These are phyloP conservation scores for Ephialtes manifestator DNA, from an alignment of 2,888 invertebrate genomes.

Conservation along the genomic window DNA sequence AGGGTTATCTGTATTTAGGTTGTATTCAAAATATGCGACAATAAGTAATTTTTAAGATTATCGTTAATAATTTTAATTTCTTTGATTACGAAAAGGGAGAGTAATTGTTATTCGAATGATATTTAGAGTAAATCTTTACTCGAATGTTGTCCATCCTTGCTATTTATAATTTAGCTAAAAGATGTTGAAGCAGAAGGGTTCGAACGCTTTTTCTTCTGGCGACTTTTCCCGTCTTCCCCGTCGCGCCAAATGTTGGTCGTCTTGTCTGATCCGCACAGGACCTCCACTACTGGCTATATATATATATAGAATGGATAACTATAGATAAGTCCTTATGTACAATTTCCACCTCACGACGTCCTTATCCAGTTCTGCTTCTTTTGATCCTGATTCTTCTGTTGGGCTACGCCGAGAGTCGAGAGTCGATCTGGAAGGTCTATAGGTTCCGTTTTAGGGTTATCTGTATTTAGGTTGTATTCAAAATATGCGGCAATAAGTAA, in stretches of 20 bases:
- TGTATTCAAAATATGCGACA: no score
- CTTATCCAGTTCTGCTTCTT: conserved; percentile 24
- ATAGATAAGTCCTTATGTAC: conserved; percentile 34
- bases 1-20: conserved; percentile 15
- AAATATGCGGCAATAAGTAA: no score
- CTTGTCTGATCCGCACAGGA: conserved; percentile 66
- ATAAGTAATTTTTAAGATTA: no score
- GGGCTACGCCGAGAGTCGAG: conserved; percentile 1
- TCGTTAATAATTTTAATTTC: no score
- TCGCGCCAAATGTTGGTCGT: conserved; percentile 55
- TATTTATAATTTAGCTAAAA: no score
- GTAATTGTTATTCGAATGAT: no score
- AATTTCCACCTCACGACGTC: conserved; percentile 10
- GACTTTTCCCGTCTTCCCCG: conserved; percentile 31
- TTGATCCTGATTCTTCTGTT: conserved; percentile 2
- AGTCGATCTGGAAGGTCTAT: not conserved
- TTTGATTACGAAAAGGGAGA: no score
- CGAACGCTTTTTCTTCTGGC: conserved; percentile 39
- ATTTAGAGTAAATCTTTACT: no score
- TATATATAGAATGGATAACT: conserved; percentile 7
- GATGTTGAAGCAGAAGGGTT: no score
- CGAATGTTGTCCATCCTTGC: no score
- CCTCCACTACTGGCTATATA: conserved; percentile 54
- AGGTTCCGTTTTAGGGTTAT: not conserved
- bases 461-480: conserved; percentile 9